Percentiles rank a stretch among this genome's conserved stretches.
Conservation (phyloP, 2,797 vertebrate species). For the Petrocephalus sullivani region DNA sequence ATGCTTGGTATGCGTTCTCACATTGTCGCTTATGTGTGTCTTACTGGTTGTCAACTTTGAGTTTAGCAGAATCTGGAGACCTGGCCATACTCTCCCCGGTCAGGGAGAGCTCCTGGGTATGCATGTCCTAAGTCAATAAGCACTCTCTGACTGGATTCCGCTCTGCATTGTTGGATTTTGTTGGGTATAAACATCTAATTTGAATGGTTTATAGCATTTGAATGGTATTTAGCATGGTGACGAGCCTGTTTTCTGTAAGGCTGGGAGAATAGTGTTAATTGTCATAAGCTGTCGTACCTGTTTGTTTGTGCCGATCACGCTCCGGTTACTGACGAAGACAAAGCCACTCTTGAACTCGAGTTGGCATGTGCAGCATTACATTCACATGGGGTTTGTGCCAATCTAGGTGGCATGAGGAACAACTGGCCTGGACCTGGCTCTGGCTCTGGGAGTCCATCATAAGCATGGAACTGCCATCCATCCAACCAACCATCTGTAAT, state of each 20-base stretch:
- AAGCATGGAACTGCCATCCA: no score
- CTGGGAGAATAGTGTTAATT: not conserved
- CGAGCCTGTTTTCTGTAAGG: not conserved
- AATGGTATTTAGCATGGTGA: not conserved
- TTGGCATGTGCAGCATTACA: not conserved
- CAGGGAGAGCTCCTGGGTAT: not conserved
- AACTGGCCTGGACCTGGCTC: not conserved
- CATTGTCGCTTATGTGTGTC: not conserved
- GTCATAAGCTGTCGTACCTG: no score
- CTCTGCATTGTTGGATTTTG: not conserved
- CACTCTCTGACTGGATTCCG: not conserved
- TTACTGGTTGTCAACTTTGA: not conserved
- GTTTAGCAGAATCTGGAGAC: not conserved
- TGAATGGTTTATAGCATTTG: not conserved
- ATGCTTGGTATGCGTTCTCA: not conserved
- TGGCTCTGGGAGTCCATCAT: no score
- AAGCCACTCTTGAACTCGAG: not conserved
- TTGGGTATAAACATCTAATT: not conserved
- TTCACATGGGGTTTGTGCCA: not conserved
- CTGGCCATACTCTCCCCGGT: not conserved
- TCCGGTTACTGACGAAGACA: not conserved
- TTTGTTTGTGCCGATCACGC: not conserved
- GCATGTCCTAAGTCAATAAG: not conserved
- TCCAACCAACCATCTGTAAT: no score
- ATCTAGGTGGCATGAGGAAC: not conserved